Evolutionary conservation across 2,888 invertebrate species (phyloP).

Genomic region (Apamea sordens): DNA sequence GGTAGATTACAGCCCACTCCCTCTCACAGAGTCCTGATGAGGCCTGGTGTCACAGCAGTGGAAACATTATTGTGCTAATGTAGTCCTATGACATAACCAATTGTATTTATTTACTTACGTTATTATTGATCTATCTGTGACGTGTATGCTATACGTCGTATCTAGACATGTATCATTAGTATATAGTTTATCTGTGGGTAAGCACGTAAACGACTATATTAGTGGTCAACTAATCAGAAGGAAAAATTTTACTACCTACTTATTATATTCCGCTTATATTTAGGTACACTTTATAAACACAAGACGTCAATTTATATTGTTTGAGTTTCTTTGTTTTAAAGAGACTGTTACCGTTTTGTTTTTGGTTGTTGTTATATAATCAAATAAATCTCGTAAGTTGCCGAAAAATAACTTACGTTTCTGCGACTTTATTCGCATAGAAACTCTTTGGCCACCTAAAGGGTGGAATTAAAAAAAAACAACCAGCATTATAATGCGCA

Average conservation of each 20-base stretch:
- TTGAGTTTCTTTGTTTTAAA: not conserved
- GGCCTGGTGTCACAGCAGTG: not conserved
- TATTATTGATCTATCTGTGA: conserved; percentile 10
- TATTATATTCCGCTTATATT: not conserved
- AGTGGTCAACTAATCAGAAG: not conserved
- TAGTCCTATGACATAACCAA: not conserved
- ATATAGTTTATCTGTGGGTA: conserved; percentile 18
- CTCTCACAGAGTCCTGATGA: not conserved
- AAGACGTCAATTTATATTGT: not conserved
- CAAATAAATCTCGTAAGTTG: no score
- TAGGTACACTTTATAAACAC: not conserved
- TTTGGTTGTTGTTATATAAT: not conserved
- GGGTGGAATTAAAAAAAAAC: not conserved
- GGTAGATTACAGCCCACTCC: not conserved
- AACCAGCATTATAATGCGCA: not conserved
- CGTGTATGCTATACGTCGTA: conserved; percentile 21
- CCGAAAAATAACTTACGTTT: not conserved
- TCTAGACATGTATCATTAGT: conserved; percentile 9
- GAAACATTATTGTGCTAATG: not conserved
- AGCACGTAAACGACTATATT: conserved; percentile 11
- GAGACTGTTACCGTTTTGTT: not conserved
- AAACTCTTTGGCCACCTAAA: not conserved
- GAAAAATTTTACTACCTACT: conserved; percentile 13
- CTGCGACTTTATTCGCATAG: no score
- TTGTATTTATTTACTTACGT: conserved; percentile 4